Conservation (phyloP, 2,888 invertebrate species). For the Lasioglossum morio region DNA sequence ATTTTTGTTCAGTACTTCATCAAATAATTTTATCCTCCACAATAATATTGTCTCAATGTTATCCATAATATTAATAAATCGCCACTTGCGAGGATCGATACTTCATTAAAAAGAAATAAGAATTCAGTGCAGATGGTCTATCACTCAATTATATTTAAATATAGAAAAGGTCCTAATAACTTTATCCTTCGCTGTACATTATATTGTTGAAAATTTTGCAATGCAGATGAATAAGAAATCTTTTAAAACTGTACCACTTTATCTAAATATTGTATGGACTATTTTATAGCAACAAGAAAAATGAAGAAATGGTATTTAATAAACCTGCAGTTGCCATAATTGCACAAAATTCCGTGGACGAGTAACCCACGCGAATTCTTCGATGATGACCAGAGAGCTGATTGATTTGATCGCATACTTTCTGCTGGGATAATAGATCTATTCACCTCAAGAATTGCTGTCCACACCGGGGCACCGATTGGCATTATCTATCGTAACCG, state of each 20-base stretch:
- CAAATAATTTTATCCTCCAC: neutral
- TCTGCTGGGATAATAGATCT: neutral
- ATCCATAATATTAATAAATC: too few relatives aligned
- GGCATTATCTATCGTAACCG: slow-evolving; percentile 28
- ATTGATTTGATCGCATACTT: neutral
- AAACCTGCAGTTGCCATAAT: neutral
- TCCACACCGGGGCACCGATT: slow-evolving; percentile 26
- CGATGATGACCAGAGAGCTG: neutral
- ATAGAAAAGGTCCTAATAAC: too few relatives aligned
- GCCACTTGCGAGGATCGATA: too few relatives aligned
- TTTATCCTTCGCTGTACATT: neutral
- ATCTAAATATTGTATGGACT: neutral
- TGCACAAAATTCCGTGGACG: neutral
- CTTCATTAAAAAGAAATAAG: too few relatives aligned
- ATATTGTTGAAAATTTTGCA: neutral
- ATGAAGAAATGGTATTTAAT: neutral
- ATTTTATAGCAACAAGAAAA: neutral
- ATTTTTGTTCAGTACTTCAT: neutral
- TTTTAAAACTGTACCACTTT: neutral
- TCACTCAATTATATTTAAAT: too few relatives aligned
- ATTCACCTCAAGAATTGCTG: slow-evolving; percentile 14
- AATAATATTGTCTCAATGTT: neutral
- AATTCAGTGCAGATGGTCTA: too few relatives aligned
- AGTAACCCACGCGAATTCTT: neutral
- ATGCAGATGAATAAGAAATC: neutral